phyloP scores from a whole-genome alignment of 2,888 invertebrate species.

The Andrena praecox region DNA sequence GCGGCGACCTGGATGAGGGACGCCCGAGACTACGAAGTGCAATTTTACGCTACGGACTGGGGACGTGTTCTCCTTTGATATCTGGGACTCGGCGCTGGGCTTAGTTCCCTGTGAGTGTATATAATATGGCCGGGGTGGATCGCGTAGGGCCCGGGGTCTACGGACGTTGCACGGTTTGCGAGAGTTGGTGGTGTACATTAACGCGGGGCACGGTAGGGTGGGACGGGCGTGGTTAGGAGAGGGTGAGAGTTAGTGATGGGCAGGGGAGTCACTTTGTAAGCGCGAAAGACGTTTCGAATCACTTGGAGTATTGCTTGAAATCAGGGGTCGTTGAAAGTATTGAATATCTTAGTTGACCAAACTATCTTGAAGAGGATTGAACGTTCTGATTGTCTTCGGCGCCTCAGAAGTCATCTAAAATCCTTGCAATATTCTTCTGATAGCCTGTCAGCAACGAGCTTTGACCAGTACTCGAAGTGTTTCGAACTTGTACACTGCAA shows the following conservation, averaged over 20 bases:
- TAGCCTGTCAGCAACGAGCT: too few relatives aligned
- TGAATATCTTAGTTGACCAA: not conserved
- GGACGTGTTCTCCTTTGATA: constrained; percentile 34
- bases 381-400: not conserved
- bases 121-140: constrained; percentile 52
- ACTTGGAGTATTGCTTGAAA: not conserved
- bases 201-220: constrained; percentile 41
- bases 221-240: constrained; percentile 11
- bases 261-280: not conserved
- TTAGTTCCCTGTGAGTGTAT: constrained; percentile 65
- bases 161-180: constrained; percentile 47
- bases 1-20: constrained; percentile 51
- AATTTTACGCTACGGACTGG: constrained; percentile 72
- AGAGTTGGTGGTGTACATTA: constrained; percentile 60
- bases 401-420: not conserved
- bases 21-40: constrained; percentile 74
- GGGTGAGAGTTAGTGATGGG: constrained; percentile 6
- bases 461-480: constrained; percentile 17
- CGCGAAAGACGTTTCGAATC: not conserved
- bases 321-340: not conserved
- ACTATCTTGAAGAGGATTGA: too few relatives aligned
- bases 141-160: constrained; percentile 31
- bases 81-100: constrained; percentile 36
- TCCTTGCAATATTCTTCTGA: not conserved
- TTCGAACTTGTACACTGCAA: constrained; percentile 8